These are phyloP conservation scores for Coleophora flavipennella DNA, from an alignment of 2,888 invertebrate genomes.

Conservation along the genomic window DNA sequence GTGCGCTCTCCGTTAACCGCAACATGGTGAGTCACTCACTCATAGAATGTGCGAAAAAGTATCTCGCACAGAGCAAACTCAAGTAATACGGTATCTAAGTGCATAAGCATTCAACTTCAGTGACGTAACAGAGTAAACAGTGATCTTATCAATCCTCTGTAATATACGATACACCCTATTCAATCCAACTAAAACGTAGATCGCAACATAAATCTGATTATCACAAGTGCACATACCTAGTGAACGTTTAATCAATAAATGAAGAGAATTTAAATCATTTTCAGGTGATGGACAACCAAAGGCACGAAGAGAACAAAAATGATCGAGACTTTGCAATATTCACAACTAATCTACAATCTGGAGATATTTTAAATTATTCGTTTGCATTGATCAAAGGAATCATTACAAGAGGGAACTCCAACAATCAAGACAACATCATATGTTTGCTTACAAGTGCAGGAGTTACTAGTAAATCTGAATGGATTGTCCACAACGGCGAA, in stretches of 20 bases:
- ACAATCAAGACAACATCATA: constrained; percentile 49
- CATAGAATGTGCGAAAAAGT: constrained; percentile 55
- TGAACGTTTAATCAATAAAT: constrained; percentile 29
- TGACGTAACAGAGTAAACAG: too few relatives aligned
- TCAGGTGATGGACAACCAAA: constrained; percentile 69
- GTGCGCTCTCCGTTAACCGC: constrained; percentile 62
- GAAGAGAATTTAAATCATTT: constrained; percentile 19
- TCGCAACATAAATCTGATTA: not conserved
- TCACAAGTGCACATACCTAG: constrained; percentile 13
- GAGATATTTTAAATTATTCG: constrained; percentile 74
- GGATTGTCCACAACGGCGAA: constrained; percentile 77
- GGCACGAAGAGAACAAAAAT: constrained; percentile 52
- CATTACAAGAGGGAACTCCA: constrained; percentile 58
- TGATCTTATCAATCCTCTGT: too few relatives aligned
- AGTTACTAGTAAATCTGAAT: constrained; percentile 56
- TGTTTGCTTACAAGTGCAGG: constrained; percentile 55
- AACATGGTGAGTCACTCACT: constrained; percentile 70
- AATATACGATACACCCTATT: not conserved
- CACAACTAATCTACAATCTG: constrained; percentile 75
- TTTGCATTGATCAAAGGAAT: constrained; percentile 75
- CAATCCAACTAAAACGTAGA: constrained; percentile 32
- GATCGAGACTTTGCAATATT: constrained; percentile 59
- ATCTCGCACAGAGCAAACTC: constrained; percentile 37
- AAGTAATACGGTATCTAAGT: constrained; percentile 14
- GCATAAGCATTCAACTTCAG: too few relatives aligned